phyloP scores from a whole-genome alignment of 2,797 vertebrate species.

The Sphenodon punctatus region DNA sequence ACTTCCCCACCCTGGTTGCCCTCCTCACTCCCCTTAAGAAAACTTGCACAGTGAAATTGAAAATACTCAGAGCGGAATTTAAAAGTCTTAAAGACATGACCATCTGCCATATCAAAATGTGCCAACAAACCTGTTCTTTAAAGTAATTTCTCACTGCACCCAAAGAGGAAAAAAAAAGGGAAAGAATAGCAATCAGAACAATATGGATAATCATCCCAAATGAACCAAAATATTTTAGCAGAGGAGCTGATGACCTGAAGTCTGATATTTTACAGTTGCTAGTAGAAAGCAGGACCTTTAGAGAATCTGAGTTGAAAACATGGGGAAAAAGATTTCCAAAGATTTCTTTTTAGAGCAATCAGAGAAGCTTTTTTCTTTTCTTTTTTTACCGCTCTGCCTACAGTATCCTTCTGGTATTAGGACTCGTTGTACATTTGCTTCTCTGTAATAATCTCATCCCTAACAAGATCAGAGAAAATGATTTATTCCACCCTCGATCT shows the following conservation, averaged over 20 bases:
- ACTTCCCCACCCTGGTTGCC: neutral
- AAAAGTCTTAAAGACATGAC: neutral
- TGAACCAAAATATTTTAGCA: constrained; percentile 21
- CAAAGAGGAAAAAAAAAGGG: neutral
- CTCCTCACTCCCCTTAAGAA: neutral
- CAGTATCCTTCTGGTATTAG: constrained; percentile 57
- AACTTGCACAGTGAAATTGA: neutral
- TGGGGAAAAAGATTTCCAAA: constrained; percentile 2
- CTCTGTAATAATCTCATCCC: constrained; percentile 68
- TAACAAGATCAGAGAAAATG: constrained; percentile 80
- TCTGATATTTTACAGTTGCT: constrained; percentile 23
- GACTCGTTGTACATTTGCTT: constrained; percentile 57
- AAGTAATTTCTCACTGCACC: neutral
- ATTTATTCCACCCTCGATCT: constrained; percentile 79
- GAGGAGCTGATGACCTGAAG: constrained; percentile 16
- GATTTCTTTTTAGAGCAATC: constrained; percentile 37
- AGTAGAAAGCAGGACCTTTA: neutral
- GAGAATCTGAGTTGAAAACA: neutral
- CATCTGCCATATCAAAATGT: neutral
- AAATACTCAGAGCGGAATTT: neutral
- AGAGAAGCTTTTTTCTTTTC: constrained; percentile 17
- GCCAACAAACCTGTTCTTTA: constrained; percentile 4
- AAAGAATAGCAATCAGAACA: neutral
- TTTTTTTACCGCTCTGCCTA: constrained; percentile 13
- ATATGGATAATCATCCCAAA: constrained; percentile 5